A percentile compares a stretch with the other conserved stretches of the same genome.
These are phyloP conservation scores for Leptatherina wallacei DNA, from an alignment of 2,797 vertebrate genomes.

Conservation along the genomic window DNA sequence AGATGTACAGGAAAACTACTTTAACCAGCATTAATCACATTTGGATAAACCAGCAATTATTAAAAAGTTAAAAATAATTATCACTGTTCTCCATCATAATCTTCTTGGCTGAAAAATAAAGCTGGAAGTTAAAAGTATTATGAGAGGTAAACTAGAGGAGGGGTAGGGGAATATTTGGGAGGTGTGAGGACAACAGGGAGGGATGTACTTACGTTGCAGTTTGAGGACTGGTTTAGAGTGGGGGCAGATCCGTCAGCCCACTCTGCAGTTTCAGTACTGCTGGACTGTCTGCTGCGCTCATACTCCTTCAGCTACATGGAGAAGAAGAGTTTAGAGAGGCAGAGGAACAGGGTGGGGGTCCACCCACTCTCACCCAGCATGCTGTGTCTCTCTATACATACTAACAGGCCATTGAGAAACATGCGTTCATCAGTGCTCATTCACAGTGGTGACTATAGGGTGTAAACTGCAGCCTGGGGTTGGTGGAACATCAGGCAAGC, in stretches of 20 bases:
- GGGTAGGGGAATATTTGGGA: conserved; percentile 21
- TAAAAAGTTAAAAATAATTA: background rate
- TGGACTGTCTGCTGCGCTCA: conserved; percentile 92
- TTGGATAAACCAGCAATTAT: background rate
- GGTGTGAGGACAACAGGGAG: conserved; percentile 22
- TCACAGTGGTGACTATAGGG: conserved; percentile 19
- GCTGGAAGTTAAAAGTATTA: conserved; percentile 52
- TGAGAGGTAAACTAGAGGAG: conserved; percentile 28
- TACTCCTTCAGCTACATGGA: conserved; percentile 98
- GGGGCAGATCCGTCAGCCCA: conserved; percentile 91
- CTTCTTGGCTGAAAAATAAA: conserved; percentile 32
- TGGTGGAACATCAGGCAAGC: background rate
- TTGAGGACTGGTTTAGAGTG: conserved; percentile 91
- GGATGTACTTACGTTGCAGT: conserved; percentile 93
- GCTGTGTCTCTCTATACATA: conserved; percentile 20
- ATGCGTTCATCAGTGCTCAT: conserved; percentile 6
- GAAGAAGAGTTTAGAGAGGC: conserved; percentile 86
- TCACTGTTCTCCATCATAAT: conserved; percentile 3
- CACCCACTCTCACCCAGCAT: conserved; percentile 65
- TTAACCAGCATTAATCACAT: background rate
- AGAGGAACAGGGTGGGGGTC: conserved; percentile 63
- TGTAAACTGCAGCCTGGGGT: background rate
- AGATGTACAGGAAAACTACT: background rate
- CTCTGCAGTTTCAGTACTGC: conserved; percentile 87
- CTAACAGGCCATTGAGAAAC: conserved; percentile 6